Base-by-base conservation (phyloP, 2,888 invertebrate species). In the Perizoma flavofasciatum region DNA sequence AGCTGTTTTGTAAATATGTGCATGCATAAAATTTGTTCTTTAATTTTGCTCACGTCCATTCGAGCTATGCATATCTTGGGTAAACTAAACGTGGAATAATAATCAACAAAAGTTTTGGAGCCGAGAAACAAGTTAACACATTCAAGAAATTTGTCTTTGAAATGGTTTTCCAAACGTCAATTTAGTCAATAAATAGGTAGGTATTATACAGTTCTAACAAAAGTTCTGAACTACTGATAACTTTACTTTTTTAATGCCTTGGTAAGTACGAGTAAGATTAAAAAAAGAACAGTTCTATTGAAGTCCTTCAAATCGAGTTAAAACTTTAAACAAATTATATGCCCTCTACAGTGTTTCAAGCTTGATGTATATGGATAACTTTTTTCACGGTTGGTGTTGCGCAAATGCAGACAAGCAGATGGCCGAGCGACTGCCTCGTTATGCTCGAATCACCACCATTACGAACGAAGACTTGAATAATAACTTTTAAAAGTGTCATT, bases 371-470 rank as follows among this genome's bases (percentile, higher is more conserved):
- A 77, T 75, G 68, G 70, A 78, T 76, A 74, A 74, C 65, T 75
- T 79, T 76, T 79, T 82, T 81, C 75, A 81, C 73, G 77, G 77
- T 77, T 73, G 70, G 70, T 77, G 72, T 73, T 70, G 69, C 74
- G 71, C 72, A 74, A 79, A 77, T 72, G 73, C 69, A 75, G 67
- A 59, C 65, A 66, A 69, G 71, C 68, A 78, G 74, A 74, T 70
- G 73, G 74, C 67, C 69, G 71, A 69, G 63, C 58, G 71, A 71
- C 65, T 71, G 58, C 56, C 67, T 68, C 64, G 72, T 68, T 59
- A 73, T 70, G 72, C 70, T 77, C 66, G 67, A 76, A 69, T 67
- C 73, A 49, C 67, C 59, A 73, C 69, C 70, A 67, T 77, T 72
- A 77, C 74, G 68, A 37, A 52, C 59, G 59, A 51, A 48, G 57